Evolutionary conservation across 2,797 vertebrate genomes (phyloP), one percentile per base, ranked within the genome.

Genomic region (Microctenopoma lineatum): DNA sequence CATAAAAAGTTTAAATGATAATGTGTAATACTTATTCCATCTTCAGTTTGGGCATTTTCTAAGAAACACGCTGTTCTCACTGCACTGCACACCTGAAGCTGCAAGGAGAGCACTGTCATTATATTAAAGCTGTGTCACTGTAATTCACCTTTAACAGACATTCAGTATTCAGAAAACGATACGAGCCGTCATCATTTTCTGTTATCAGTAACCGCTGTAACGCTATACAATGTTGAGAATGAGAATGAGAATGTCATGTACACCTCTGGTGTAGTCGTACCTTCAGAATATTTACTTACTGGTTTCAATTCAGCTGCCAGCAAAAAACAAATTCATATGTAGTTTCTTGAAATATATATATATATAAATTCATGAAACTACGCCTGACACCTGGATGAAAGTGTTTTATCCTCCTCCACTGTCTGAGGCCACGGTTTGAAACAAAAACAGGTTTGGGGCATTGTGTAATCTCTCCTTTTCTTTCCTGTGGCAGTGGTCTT

Each of bases 391-490:
- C 57, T 48, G 53, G 48, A 66, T 66, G 42, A 47, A 55, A 67
- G 14, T 34, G 5, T 41, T 21, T 21, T 79, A 83, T 79, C 75
- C 68, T 75, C 55, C 0, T 1, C 52, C 65, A 56, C 51, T 62
- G 63, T 80, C 59, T 73, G 46, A 70, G 47, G 58, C 70, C 58
- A 18, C 18, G 1, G 45, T 70, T 52, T 58, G 62, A 69, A 67
- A 72, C 66, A 73, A 60, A 75, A n/a, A n/a, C 71, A 44, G 55
- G 62, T 78, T 77, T 60, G 7, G 75, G 73, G 57, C 60, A 50
- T 70, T 13, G 7, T 66, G 70, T 75, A 84, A 86, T 83, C 78
- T 78, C 59, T 47, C 44, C 62, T 38, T 73, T 48, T 62, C 68
- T 55, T 67, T 70, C 54, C 42, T 42, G 60, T 26, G 69, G 71